Conservation (phyloP, 2,797 vertebrate species). For the Lycodopsis pacificus region DNA sequence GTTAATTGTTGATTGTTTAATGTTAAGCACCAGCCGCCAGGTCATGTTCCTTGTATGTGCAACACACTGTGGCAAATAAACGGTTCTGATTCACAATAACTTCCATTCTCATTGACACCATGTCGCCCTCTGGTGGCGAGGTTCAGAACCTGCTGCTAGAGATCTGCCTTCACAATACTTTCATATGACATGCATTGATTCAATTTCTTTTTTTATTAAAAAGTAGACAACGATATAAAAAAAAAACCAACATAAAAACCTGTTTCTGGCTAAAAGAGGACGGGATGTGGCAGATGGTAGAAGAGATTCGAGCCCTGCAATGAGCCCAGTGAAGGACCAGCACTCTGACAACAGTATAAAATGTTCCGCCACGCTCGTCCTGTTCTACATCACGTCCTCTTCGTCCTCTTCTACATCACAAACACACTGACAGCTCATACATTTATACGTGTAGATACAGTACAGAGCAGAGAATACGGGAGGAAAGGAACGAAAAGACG, state of each 20-base stretch:
- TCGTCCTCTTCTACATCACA: conserved; percentile 4
- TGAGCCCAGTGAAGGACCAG: background rate
- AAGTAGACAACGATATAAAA: conserved; percentile 65
- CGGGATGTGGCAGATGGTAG: background rate
- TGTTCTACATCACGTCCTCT: conserved; percentile 2
- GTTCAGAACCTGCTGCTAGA: background rate
- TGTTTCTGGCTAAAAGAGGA: conserved; percentile 35
- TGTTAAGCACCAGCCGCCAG: too few relatives aligned
- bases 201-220: conserved; percentile 53
- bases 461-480: background rate
- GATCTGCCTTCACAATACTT: background rate
- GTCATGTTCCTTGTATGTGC: too few relatives aligned
- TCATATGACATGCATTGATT: background rate
- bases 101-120: background rate
- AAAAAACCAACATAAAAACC: conserved; percentile 30
- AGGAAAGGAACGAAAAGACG: conserved; percentile 20
- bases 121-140: conserved; percentile 25
- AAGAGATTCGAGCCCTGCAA: background rate
- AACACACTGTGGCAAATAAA: too few relatives aligned
- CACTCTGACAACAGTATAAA: background rate
- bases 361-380: background rate
- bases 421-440: conserved; percentile 32
- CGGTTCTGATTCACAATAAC: background rate
- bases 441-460: conserved; percentile 24
- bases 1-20: too few relatives aligned